A percentile compares a stretch with the other conserved stretches of the same genome.
Evolutionary conservation across 2,113 vertebrate genomes (phyloP).

Genomic region (Psephotus haematonotus): DNA sequence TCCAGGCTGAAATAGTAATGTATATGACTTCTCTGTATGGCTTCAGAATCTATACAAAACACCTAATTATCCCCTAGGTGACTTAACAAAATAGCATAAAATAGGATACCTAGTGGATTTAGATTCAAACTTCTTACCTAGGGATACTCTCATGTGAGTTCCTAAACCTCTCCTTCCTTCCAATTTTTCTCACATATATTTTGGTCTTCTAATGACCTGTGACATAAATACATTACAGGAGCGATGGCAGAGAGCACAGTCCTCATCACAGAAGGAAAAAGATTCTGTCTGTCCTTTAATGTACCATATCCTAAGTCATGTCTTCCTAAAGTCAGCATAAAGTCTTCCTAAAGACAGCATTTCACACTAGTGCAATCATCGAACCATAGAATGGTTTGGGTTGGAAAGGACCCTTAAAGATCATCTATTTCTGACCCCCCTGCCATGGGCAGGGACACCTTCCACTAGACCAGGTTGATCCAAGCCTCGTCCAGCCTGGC

Average conservation of each 20-base stretch:
- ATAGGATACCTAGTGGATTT: neutral
- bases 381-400: neutral
- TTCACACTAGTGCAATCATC: neutral
- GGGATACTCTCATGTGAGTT: neutral
- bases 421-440: neutral
- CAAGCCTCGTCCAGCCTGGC: too few species aligned
- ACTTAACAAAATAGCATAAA: neutral
- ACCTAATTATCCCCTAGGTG: neutral
- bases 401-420: neutral
- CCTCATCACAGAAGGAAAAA: neutral
- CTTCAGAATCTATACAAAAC: neutral
- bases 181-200: neutral
- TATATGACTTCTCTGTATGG: neutral
- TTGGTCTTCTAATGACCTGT: neutral
- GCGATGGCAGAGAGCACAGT: neutral
- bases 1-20: neutral
- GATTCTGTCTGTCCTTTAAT: neutral
- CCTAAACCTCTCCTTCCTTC: neutral
- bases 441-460: neutral
- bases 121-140: neutral
- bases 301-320: neutral
- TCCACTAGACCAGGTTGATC: neutral
- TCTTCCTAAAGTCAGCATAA: neutral
- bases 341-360: neutral
- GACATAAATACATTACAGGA: neutral